Base-by-base conservation (phyloP, 1,140 invertebrate species). In the Cotesia glomerata region DNA sequence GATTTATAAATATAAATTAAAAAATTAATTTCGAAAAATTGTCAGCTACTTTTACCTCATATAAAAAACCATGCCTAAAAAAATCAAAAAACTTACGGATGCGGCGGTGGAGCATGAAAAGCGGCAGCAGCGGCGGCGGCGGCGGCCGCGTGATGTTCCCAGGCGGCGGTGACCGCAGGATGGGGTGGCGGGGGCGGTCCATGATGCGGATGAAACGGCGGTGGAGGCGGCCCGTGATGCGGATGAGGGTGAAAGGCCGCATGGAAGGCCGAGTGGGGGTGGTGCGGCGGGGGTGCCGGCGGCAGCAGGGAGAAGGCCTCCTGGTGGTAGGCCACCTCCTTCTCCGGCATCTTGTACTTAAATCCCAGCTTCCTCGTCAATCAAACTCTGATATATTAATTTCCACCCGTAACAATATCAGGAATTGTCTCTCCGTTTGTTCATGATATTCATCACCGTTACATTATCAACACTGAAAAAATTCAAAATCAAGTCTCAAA, bases 271-370 rank as follows among this genome's bases (percentile, higher is more conserved):
- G 85, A 83, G 67, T 87, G 86, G 11, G 85, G 85, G 64, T 87
- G 85, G 70, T 83, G 81, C 39, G 81, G 81, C 32, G 86, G 86
- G 0, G 84, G 86, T 61, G 85, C 84, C 2, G 85, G 85, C 62
- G 85, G 86, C 59, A 86, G 64, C 35, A 86, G 73, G 5, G 85
- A 86, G 72, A 86, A 87, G 9, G 84, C 78, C 76, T 87, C 86
- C 73, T 85, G 84, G 72, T 87, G 85, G 75, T 87, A 86, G 61
- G 86, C 85, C 65, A 87, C 86, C 77, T 87, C 86, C 78, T 87
- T 87, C 69, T 86, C 86, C 66, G 86, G 86, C 86, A 87, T 87
- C 7, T 75, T 79, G 51, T 59, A 45, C 18, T 18, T 16, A 58
- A 9, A 45, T 45, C 39, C 2, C 39, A 7, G 51, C 26, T 34